Conservation (phyloP, 2,797 vertebrate genomes). For the Champsocephalus gunnari region DNA sequence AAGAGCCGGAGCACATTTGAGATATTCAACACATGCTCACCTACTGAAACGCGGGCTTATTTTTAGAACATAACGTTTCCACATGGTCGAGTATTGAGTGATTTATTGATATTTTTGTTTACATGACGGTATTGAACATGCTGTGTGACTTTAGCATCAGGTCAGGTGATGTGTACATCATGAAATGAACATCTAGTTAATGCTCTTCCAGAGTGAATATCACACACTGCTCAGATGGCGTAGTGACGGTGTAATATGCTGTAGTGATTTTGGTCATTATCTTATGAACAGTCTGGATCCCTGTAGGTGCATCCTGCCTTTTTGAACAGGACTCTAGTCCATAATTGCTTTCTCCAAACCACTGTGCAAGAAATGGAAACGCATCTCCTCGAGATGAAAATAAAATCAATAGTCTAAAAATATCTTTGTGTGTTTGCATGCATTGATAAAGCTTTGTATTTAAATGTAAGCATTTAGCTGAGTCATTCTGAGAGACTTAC, state of each 20-base stretch:
- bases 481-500: conserved; percentile 31
- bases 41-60: conserved; percentile 13
- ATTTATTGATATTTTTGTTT: conserved; percentile 27
- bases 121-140: conserved; percentile 4
- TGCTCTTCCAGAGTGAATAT: conserved; percentile 62
- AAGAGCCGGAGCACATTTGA: conserved; percentile 9
- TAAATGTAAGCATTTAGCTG: conserved; percentile 49
- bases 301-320: conserved; percentile 38
- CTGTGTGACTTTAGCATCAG: conserved; percentile 32
- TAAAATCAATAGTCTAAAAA: conserved; percentile 64
- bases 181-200: conserved; percentile 67
- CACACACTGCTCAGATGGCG: conserved; percentile 50
- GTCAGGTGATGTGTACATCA: conserved; percentile 59
- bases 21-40: conserved; percentile 39
- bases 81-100: conserved; percentile 3
- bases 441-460: conserved; percentile 41
- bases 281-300: conserved; percentile 58
- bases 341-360: conserved; percentile 62
- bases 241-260: conserved; percentile 53
- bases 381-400: conserved; percentile 51
- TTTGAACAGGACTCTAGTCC: conserved; percentile 49
- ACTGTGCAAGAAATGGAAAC: conserved; percentile 54
- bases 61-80: conserved; percentile 3
- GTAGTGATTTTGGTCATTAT: conserved; percentile 68
- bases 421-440: conserved; percentile 43